phyloP scores from a whole-genome alignment of 2,888 invertebrate genomes.

The Eilema sororculum region DNA sequence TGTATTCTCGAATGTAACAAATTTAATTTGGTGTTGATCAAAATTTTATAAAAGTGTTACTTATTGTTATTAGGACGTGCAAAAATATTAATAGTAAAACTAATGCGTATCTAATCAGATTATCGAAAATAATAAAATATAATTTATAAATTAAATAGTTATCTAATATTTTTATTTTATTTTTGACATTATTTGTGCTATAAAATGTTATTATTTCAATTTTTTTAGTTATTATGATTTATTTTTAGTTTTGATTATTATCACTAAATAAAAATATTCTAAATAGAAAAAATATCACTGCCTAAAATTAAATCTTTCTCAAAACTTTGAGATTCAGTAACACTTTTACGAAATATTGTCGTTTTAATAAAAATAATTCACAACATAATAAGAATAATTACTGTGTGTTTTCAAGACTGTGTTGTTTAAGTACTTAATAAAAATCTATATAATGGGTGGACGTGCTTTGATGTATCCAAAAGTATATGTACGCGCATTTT shows the following conservation, averaged over 20 bases:
- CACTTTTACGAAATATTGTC: conserved; percentile 37
- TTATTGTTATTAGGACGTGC: neutral
- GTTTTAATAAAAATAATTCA: conserved; percentile 34
- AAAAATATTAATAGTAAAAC: neutral
- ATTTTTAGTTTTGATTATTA: neutral
- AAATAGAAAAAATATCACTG: conserved; percentile 5
- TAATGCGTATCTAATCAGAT: neutral
- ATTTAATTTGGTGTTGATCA: conserved; percentile 17
- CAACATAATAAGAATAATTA: conserved; percentile 33
- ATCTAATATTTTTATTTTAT: neutral
- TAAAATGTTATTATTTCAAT: neutral
- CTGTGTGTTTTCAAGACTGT: conserved; percentile 68
- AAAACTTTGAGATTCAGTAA: conserved; percentile 22
- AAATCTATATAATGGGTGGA: conserved; percentile 43
- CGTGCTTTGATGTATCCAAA: conserved; percentile 37
- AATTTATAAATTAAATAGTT: neutral
- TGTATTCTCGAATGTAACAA: conserved; percentile 15
- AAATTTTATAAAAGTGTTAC: conserved; percentile 40
- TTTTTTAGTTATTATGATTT: neutral
- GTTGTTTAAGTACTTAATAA: conserved; percentile 56
- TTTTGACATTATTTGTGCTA: neutral
- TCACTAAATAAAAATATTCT: neutral
- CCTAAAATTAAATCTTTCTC: conserved; percentile 5
- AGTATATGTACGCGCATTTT: neutral
- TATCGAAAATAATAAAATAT: neutral